A percentile compares a stretch with the other conserved stretches of the same genome.
phyloP scores from a whole-genome alignment of 35 echinoderm and acorn worm genomes.

The Apostichopus parvimensis region DNA sequence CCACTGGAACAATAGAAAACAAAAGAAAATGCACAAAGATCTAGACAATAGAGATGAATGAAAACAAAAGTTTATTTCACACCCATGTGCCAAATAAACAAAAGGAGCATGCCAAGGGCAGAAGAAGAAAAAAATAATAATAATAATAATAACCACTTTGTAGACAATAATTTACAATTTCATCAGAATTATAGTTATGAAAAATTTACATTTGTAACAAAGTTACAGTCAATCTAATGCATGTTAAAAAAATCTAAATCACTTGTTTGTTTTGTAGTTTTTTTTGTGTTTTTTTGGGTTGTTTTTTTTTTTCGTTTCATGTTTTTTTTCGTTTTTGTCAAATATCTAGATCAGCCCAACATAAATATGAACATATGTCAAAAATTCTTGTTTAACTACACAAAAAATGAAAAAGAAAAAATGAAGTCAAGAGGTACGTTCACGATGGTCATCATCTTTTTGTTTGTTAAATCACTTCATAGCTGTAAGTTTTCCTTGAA shows the following conservation, averaged over 20 bases:
- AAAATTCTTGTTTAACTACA: slow-evolving; percentile 33
- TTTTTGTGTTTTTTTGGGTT: slow-evolving; percentile 13
- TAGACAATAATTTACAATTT: slow-evolving; percentile 63
- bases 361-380: slow-evolving; percentile 58
- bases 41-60: slow-evolving; percentile 34
- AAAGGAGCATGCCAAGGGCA: slow-evolving; percentile 56
- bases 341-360: slow-evolving; percentile 54
- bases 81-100: slow-evolving; percentile 56
- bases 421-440: slow-evolving; percentile 12
- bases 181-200: slow-evolving; percentile 62
- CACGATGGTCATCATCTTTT: slow-evolving; percentile 31
- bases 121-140: background rate
- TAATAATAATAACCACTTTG: slow-evolving; percentile 62
- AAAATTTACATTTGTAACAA: slow-evolving; percentile 63
- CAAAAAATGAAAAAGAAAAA: slow-evolving; percentile 32
- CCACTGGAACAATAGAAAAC: background rate
- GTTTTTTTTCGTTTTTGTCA: slow-evolving; percentile 25
- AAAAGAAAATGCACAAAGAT: slow-evolving; percentile 4
- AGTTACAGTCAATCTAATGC: slow-evolving; percentile 57
- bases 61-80: slow-evolving; percentile 60
- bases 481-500: slow-evolving; percentile 28
- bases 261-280: slow-evolving; percentile 42
- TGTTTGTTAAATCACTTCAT: background rate
- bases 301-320: slow-evolving; percentile 19
- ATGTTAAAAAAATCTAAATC: slow-evolving; percentile 62